Base-by-base conservation (phyloP, 2,797 vertebrate species). In the Rachycentron canadum region DNA sequence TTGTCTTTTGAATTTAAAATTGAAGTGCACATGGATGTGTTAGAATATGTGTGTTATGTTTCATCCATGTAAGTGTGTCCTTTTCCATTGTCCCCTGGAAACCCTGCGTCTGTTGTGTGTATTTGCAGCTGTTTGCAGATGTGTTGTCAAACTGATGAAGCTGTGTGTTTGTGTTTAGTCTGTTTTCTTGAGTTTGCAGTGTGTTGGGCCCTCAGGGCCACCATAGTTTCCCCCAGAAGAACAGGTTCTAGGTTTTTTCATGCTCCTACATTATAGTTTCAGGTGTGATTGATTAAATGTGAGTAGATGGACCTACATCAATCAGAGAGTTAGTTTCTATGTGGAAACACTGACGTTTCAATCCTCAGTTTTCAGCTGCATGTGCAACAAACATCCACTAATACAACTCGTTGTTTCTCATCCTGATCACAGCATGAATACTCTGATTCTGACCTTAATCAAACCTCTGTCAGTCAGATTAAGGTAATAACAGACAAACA, bases 381-480 rank as follows among this genome's bases (percentile, higher is more conserved):
- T 63, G 73, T 61, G 45, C 16, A 47, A 40, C 61, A 34, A 69
- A 26, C 47, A 49, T 45, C 43, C 30, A 56, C 13, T 57, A 32
- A 70, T 76, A 57, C 28, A 32, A 36, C 49, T 13, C 3, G 14
- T 82, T 57, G 50, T 49, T 26, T 34, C 38, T 57, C 62, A 34
- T 78, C 26, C 16, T 38, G 34, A 52, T 45, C 76, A 58, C 73
- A 73, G 63, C 69, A 62, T 82, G 57, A 73, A 71, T 68, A 75
- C 77, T 79, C 73, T 63, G 84, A 81, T 83, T 82, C 66, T 69
- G 52, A 74, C 78, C 84, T 82, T 83, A 83, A 88, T 78, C 80
- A 14, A n/a, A 26, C 52, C 34, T 45, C 47, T 41, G 23, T 7
- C 23, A 32, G 2, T 68, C 40, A 55, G 70, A 82, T 86, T 65